Conservation (phyloP, 2,113 vertebrate species). For the Chaetura pelagica region DNA sequence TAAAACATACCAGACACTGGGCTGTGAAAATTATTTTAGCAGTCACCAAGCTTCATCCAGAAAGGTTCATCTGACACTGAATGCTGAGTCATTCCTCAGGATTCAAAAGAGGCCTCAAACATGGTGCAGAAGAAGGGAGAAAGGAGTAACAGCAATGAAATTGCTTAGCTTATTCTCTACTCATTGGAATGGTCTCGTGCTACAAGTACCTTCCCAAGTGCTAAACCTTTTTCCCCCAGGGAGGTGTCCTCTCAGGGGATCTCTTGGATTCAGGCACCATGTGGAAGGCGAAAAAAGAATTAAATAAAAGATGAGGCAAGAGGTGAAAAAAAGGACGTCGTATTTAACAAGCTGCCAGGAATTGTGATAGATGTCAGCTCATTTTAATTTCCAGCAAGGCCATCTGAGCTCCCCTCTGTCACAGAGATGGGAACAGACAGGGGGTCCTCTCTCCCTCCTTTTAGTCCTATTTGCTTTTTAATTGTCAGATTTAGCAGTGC, state of each 20-base stretch:
- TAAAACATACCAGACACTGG: not conserved
- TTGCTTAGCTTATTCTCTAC: not conserved
- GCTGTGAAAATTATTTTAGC: not conserved
- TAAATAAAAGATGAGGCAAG: conserved; percentile 58
- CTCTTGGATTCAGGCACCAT: not conserved
- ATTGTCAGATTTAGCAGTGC: not conserved
- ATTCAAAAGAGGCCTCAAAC: not conserved
- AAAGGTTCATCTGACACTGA: not conserved
- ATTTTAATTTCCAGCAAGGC: not conserved
- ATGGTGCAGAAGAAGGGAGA: not conserved
- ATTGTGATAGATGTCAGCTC: not conserved
- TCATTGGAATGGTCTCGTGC: not conserved
- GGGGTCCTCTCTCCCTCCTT: not conserved
- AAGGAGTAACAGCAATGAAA: not conserved
- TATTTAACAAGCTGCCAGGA: not conserved
- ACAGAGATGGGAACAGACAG: not conserved
- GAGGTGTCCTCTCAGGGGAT: not conserved
- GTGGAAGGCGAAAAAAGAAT: conserved; percentile 20
- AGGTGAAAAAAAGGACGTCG: not conserved
- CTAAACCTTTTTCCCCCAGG: not conserved
- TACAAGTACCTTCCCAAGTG: not conserved
- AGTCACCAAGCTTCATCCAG: not conserved
- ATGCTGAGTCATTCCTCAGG: not conserved
- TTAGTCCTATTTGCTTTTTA: not conserved
- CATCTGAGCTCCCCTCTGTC: not conserved